Evolutionary conservation across 2,888 invertebrate genomes (phyloP).

Genomic region (Carterocephalus palaemon): DNA sequence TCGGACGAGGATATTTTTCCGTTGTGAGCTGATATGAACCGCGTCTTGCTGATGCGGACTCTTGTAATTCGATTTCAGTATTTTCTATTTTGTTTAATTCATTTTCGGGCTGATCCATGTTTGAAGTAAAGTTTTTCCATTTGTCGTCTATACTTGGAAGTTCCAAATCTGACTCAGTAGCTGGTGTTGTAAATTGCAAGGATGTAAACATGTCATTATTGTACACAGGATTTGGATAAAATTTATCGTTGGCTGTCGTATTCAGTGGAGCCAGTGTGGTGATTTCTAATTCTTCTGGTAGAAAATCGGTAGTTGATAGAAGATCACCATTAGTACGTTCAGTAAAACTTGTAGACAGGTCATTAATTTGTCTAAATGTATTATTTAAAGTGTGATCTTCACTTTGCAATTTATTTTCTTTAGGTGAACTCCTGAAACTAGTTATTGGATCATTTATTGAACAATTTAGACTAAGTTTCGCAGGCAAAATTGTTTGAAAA

Average conservation of each 20-base stretch:
- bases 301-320: not conserved
- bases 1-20: constrained; percentile 10
- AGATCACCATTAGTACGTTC: constrained; percentile 16
- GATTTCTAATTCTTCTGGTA: constrained; percentile 2
- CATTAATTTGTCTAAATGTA: constrained; percentile 29
- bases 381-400: constrained; percentile 14
- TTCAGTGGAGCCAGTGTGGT: constrained; percentile 8
- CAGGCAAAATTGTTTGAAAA: constrained; percentile 32
- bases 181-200: constrained; percentile 34
- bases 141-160: constrained; percentile 35
- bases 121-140: constrained; percentile 43
- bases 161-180: constrained; percentile 28
- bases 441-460: constrained; percentile 5
- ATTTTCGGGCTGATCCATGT: constrained; percentile 31
- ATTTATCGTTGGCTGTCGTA: constrained; percentile 6
- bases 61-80: not conserved
- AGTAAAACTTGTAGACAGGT: constrained; percentile 16
- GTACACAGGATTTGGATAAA: constrained; percentile 38
- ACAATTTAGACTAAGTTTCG: constrained; percentile 28
- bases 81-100: constrained; percentile 4
- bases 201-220: constrained; percentile 34
- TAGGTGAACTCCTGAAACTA: not conserved
- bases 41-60: constrained; percentile 1
- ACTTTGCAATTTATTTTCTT: constrained; percentile 1
- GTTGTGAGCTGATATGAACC: constrained; percentile 2